These are phyloP conservation scores for Porites rus DNA, from an alignment of 92 coral and sea anemone genomes.

Conservation along the genomic window DNA sequence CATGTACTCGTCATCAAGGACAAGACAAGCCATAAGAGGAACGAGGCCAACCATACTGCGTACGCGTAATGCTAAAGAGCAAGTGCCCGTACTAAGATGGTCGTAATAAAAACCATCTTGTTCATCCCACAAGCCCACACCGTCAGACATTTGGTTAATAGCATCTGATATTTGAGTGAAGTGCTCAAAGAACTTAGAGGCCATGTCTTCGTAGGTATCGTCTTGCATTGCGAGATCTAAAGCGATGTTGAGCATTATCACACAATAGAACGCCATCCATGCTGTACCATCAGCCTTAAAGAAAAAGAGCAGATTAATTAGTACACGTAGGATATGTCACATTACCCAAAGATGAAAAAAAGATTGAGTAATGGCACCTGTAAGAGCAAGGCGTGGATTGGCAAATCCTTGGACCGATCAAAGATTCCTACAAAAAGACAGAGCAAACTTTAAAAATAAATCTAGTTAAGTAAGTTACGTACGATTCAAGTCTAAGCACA, in stretches of 20 bases:
- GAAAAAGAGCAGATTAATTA: neutral
- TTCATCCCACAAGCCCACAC: slow-evolving; percentile 96
- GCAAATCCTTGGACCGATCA: slow-evolving; percentile 96
- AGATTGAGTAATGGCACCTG: slow-evolving; percentile 68
- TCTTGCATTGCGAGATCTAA: slow-evolving; percentile 88
- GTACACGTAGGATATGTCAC: too few species aligned
- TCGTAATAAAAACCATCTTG: slow-evolving; percentile 98
- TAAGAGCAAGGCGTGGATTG: slow-evolving; percentile 83
- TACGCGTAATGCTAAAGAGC: slow-evolving; percentile 86
- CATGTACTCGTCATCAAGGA: slow-evolving; percentile 90
- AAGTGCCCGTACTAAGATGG: slow-evolving; percentile 67
- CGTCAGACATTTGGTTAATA: slow-evolving; percentile 92
- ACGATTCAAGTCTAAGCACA: too few species aligned
- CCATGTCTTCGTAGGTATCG: slow-evolving; percentile 95
- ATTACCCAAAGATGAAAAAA: neutral
- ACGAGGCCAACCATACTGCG: slow-evolving; percentile 97
- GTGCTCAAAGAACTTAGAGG: slow-evolving; percentile 97
- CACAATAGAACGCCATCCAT: neutral
- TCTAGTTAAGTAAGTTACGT: neutral
- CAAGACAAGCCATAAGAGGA: slow-evolving; percentile 93
- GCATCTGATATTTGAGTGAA: slow-evolving; percentile 97
- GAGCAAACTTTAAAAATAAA: neutral
- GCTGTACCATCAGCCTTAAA: slow-evolving; percentile 82
- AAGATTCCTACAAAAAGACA: slow-evolving; percentile 77
- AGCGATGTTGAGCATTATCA: slow-evolving; percentile 61